A percentile compares a stretch with the other conserved stretches of the same genome.
phyloP scores from a whole-genome alignment of 2,113 vertebrate genomes.

The Oreocharis arfaki region DNA sequence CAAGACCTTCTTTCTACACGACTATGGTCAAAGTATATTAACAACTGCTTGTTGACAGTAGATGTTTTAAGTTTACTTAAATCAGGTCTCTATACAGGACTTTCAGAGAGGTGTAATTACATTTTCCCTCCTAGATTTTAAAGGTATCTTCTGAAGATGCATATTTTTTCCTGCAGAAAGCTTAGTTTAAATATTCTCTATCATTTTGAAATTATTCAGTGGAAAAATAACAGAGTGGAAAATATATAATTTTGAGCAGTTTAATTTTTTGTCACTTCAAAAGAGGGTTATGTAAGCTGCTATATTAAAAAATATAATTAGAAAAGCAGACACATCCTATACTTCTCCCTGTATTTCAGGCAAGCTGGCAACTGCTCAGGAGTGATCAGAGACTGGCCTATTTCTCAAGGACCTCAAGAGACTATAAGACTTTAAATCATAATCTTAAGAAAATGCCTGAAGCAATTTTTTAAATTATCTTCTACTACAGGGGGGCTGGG shows the following conservation, averaged over 20 bases:
- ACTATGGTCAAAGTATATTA: not conserved
- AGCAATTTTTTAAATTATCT: constrained; percentile 54
- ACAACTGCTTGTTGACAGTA: not conserved
- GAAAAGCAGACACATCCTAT: constrained; percentile 67
- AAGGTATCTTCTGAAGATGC: constrained; percentile 35
- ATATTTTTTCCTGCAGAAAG: constrained; percentile 37
- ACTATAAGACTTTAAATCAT: constrained; percentile 69
- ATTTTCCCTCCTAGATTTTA: not conserved
- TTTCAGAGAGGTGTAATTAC: not conserved
- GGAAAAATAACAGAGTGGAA: constrained; percentile 57
- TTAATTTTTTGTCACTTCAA: constrained; percentile 61
- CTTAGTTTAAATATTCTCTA: constrained; percentile 58
- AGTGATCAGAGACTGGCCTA: constrained; percentile 72
- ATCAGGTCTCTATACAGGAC: not conserved
- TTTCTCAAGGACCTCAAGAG: constrained; percentile 71
- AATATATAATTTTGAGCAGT: constrained; percentile 34
- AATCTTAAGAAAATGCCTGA: constrained; percentile 66
- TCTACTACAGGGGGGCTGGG: not conserved
- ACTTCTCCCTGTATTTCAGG: constrained; percentile 68
- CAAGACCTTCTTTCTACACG: not conserved
- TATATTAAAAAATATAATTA: constrained; percentile 68
- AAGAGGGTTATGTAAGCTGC: constrained; percentile 51
- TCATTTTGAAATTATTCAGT: constrained; percentile 65
- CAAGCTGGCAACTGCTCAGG: constrained; percentile 66
- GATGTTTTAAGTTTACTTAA: not conserved